Evolutionary conservation across 2,113 vertebrate genomes (phyloP), one percentile per base, ranked within the genome.

Genomic region (Coregonus clupeaformis): DNA sequence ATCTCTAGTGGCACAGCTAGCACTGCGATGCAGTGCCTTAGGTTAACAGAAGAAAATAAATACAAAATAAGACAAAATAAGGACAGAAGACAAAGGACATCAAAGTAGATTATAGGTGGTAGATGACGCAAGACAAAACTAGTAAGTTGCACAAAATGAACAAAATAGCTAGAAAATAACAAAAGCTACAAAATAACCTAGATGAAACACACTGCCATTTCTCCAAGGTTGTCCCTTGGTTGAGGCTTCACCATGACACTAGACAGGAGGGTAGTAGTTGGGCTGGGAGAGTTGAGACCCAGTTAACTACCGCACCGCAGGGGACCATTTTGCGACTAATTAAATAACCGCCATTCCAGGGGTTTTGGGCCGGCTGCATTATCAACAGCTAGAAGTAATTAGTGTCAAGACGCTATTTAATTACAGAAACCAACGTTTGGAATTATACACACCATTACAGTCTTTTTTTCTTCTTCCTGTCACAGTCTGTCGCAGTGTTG

Each of bases 301-400:
- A 5, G 72, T 83, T 81, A 78, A 82, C 29, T 14, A 64, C 59
- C 12, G 25, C 20, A 71, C 36, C 25, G 49, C 70, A 73, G 63
- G 65, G 68, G 11, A 45, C 36, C 36, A 11, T 42, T 42, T 11
- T 42, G 36, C 36, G 11, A 14, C 12, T 87, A 87, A 93, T 90
- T 87, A 86, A 84, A 86, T 79, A 67, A 77, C 79, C 9, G 36
- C 9, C 76, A 84, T 65, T 82, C 77, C 66, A 25, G 84, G 76
- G 80, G 45, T 83, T 88, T 85, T 82, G 69, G 82, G 80, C 74
- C 64, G 69, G 79, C 79, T 82, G 84, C 69, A 66, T 85, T 84
- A 89, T 87, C 83, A 88, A 85, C 84, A 83, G 84, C 85, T 79
- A 71, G 72, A 90, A 90, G 84, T 91, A 90, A 93, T 91, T 89